A percentile compares a stretch with the other conserved stretches of the same genome.
Evolutionary conservation across 2,113 vertebrate genomes (phyloP).

Genomic region (Drymodes brunneopygia): DNA sequence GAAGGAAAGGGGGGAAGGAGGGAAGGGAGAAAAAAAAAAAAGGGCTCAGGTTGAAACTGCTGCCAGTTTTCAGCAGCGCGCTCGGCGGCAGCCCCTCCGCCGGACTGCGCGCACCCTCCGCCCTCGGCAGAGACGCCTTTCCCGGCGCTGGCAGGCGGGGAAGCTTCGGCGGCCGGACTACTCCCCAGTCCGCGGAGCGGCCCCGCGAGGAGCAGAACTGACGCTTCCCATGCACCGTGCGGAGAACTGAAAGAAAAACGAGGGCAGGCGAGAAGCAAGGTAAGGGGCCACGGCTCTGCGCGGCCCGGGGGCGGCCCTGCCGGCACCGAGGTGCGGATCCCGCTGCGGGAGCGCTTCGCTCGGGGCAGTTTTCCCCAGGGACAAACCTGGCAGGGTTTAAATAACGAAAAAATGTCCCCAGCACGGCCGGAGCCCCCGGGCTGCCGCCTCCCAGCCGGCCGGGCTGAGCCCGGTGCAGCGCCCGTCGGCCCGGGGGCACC

Average conservation of each 20-base stretch:
- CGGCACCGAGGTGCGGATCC: background rate
- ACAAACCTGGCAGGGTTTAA: background rate
- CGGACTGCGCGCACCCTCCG: background rate
- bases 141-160: background rate
- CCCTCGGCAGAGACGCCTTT: background rate
- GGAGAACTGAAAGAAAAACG: background rate
- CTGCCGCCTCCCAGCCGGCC: background rate
- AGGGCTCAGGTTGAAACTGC: slow-evolving; percentile 13
- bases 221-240: background rate
- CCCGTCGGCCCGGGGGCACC: background rate
- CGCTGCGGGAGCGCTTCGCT: background rate
- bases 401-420: background rate
- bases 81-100: slow-evolving; percentile 21
- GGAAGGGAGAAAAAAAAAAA: background rate
- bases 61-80: slow-evolving; percentile 51
- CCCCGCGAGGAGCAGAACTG: background rate
- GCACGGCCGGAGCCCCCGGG: too few species aligned
- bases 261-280: background rate
- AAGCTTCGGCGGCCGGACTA: background rate
- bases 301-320: background rate
- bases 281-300: background rate
- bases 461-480: background rate
- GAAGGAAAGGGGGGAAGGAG: background rate
- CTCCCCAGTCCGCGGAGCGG: background rate
- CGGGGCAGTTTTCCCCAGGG: background rate